These are phyloP conservation scores for Emmelina monodactyla DNA, from an alignment of 2,888 invertebrate genomes.

Conservation along the genomic window DNA sequence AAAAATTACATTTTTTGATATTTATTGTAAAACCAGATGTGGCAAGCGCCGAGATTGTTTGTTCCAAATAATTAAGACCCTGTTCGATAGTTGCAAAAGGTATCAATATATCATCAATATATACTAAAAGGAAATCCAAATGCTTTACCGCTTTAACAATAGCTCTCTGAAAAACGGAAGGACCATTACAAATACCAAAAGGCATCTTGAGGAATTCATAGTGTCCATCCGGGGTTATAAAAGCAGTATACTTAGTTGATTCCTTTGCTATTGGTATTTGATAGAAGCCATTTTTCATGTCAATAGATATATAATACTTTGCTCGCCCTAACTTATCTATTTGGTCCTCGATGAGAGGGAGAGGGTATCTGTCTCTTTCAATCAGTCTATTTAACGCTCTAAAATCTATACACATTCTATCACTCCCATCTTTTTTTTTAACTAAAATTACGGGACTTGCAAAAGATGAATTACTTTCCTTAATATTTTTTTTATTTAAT, in stretches of 20 bases:
- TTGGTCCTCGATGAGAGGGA: constrained; percentile 18
- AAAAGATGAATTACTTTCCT: constrained; percentile 15
- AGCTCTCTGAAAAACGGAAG: constrained; percentile 16
- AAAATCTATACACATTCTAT: constrained; percentile 17
- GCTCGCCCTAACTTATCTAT: constrained; percentile 15
- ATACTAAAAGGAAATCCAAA: constrained; percentile 13
- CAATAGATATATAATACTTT: constrained; percentile 12
- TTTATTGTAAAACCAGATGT: constrained; percentile 13
- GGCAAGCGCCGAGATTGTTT: constrained; percentile 7
- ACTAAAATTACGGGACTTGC: constrained; percentile 17
- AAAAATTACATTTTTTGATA: constrained; percentile 16
- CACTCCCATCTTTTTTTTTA: constrained; percentile 15
- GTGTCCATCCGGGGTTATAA: constrained; percentile 14
- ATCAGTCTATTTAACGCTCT: constrained; percentile 14
- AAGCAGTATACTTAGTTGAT: constrained; percentile 14
- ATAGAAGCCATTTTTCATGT: constrained; percentile 15
- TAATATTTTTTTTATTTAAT: constrained; percentile 12
- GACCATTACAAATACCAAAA: constrained; percentile 17
- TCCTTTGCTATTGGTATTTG: constrained; percentile 11
- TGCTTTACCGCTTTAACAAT: constrained; percentile 14
- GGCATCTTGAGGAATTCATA: constrained; percentile 17
- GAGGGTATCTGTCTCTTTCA: constrained; percentile 15
- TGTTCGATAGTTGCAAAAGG: constrained; percentile 11
- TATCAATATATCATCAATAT: constrained; percentile 16
- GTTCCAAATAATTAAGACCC: constrained; percentile 12